These are phyloP conservation scores for Guaruba guarouba DNA, from an alignment of 2,113 vertebrate species.

Conservation along the genomic window DNA sequence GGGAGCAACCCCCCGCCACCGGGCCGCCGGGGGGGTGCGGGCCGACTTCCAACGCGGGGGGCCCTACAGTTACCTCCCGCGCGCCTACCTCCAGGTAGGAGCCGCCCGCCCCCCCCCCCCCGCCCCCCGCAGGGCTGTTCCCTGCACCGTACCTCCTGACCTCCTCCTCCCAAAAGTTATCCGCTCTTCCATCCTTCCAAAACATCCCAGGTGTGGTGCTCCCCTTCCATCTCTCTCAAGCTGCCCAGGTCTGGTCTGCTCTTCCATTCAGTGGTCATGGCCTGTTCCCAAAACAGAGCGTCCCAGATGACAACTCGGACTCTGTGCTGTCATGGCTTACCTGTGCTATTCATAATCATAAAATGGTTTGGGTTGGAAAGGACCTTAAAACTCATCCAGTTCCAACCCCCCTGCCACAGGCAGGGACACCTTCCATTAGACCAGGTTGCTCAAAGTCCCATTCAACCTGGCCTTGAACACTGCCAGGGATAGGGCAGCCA, in stretches of 20 bases:
- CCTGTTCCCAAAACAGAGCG: accelerated
- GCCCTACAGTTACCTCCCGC: too few species aligned
- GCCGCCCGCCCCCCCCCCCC: neutral
- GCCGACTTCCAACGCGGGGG: too few species aligned
- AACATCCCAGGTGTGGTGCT: neutral
- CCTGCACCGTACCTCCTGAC: neutral
- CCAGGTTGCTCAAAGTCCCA: neutral
- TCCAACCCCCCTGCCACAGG: neutral
- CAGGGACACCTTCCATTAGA: neutral
- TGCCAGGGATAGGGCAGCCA: neutral
- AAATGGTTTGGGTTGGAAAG: neutral
- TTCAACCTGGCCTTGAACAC: neutral
- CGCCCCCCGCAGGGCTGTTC: neutral
- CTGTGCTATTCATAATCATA: neutral
- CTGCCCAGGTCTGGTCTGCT: accelerated
- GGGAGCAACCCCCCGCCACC: too few species aligned
- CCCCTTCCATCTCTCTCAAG: neutral
- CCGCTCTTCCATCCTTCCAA: accelerated
- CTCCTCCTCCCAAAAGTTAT: accelerated
- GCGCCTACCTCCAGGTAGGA: too few species aligned
- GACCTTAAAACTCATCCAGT: neutral
- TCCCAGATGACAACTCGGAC: neutral
- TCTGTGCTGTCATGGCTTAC: neutral
- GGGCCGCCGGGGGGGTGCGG: too few species aligned
- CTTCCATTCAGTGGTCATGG: accelerated